A percentile compares a stretch with the other conserved stretches of the same genome.
Conservation (phyloP, 2,888 invertebrate species). For the Ommatoiulus sabulosus region DNA sequence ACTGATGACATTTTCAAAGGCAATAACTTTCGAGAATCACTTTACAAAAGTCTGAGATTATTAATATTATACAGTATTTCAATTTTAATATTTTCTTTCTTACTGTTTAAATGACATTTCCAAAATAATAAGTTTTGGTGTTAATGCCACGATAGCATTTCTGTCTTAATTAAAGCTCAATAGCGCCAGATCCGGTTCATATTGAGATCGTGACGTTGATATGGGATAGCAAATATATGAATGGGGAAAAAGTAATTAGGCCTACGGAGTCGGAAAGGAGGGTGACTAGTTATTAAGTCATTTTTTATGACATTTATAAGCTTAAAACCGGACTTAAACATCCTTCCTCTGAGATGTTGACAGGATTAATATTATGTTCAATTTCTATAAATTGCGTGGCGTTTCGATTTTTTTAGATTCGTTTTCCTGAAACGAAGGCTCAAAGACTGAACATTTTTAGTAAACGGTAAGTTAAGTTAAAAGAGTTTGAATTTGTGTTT, state of each 20-base stretch:
- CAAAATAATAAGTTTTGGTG: neutral
- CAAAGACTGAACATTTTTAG: neutral
- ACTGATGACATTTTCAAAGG: no score
- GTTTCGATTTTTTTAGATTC: neutral
- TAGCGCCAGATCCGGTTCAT: neutral
- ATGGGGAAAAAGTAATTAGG: neutral
- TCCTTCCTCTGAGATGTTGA: neutral
- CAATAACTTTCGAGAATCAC: no score
- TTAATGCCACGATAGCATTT: neutral
- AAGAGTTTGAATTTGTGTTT: neutral
- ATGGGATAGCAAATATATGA: neutral
- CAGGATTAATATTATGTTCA: neutral
- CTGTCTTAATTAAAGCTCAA: neutral
- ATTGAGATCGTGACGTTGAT: neutral
- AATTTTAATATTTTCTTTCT: no score
- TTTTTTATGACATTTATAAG: conserved; percentile 1
- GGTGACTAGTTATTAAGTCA: neutral
- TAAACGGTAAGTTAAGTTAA: neutral
- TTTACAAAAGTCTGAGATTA: no score
- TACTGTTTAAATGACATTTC: neutral
- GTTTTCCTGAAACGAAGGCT: neutral
- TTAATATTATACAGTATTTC: no score
- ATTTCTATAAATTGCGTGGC: neutral
- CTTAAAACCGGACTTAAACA: neutral
- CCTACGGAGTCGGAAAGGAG: neutral